These are phyloP conservation scores for Ditylenchus dipsaci DNA, from an alignment of 1,140 invertebrate genomes.

Conservation along the genomic window DNA sequence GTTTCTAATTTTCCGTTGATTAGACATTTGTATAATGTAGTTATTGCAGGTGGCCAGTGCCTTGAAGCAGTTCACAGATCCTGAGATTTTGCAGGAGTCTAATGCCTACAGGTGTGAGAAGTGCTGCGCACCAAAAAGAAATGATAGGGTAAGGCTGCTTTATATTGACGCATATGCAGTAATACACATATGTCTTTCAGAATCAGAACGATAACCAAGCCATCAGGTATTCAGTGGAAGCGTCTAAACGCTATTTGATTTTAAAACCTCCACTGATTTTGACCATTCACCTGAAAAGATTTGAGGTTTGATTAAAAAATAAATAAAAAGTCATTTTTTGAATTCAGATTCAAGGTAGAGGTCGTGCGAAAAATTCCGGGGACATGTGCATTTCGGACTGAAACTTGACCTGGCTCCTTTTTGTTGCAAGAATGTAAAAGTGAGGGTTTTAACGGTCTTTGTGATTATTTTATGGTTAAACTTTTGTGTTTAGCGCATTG, in stretches of 20 bases:
- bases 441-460: constrained; percentile 34
- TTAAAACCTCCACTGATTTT: constrained; percentile 82
- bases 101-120: constrained; percentile 79
- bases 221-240: constrained; percentile 61
- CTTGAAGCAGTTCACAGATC: constrained; percentile 82
- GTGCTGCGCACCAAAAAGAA: constrained; percentile 67
- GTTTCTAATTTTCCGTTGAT: too few relatives aligned
- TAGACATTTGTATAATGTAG: too few relatives aligned
- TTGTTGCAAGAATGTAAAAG: constrained; percentile 73
- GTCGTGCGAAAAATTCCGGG: constrained; percentile 73
- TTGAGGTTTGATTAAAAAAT: constrained; percentile 39
- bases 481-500: constrained; percentile 37
- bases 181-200: background rate
- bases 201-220: background rate
- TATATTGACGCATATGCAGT: background rate
- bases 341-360: background rate
- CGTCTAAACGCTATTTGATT: constrained; percentile 84
- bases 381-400: constrained; percentile 80
- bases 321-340: constrained; percentile 60
- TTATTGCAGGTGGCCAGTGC: constrained; percentile 59
- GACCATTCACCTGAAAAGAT: constrained; percentile 86
- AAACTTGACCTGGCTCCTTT: constrained; percentile 82
- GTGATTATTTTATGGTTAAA: background rate
- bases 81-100: constrained; percentile 78
- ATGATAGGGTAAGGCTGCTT: background rate